Percentiles rank a stretch among this genome's conserved stretches.
phyloP scores from a whole-genome alignment of 2,797 vertebrate genomes.

The Podarcis lilfordi region DNA sequence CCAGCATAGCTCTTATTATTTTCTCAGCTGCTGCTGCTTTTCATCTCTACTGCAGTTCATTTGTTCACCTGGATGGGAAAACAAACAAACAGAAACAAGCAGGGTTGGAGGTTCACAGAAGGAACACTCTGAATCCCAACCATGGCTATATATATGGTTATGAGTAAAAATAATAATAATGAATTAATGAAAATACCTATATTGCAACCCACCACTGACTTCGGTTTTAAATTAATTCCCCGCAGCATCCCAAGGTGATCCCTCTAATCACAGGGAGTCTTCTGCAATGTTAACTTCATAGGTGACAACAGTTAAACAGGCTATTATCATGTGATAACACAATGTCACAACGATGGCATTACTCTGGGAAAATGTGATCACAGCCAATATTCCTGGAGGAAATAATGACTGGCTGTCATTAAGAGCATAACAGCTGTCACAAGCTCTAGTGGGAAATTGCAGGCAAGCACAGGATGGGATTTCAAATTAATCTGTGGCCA shows the following conservation, averaged over 20 bases:
- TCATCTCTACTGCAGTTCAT: neutral
- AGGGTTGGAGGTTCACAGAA: neutral
- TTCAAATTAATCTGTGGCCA: constrained; percentile 31
- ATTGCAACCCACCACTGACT: neutral
- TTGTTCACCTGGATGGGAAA: neutral
- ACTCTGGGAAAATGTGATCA: constrained; percentile 24
- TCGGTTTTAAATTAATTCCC: neutral
- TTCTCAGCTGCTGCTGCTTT: neutral
- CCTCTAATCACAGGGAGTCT: neutral
- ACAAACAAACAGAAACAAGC: neutral
- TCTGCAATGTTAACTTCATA: constrained; percentile 10
- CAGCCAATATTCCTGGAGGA: constrained; percentile 30
- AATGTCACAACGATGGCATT: constrained; percentile 25
- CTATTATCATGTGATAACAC: constrained; percentile 30
- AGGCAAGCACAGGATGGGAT: constrained; percentile 23
- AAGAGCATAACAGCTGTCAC: constrained; percentile 21
- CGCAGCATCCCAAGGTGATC: constrained; percentile 14
- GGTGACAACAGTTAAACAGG: constrained; percentile 17
- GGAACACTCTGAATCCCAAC: neutral
- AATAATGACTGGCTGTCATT: constrained; percentile 20
- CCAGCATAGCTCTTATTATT: no score
- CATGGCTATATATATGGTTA: neutral
- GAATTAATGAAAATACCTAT: neutral
- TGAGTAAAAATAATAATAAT: neutral
- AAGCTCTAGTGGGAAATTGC: constrained; percentile 21